Evolutionary conservation across 1,140 invertebrate species (phyloP).

Genomic region (Drosophila bocki): DNA sequence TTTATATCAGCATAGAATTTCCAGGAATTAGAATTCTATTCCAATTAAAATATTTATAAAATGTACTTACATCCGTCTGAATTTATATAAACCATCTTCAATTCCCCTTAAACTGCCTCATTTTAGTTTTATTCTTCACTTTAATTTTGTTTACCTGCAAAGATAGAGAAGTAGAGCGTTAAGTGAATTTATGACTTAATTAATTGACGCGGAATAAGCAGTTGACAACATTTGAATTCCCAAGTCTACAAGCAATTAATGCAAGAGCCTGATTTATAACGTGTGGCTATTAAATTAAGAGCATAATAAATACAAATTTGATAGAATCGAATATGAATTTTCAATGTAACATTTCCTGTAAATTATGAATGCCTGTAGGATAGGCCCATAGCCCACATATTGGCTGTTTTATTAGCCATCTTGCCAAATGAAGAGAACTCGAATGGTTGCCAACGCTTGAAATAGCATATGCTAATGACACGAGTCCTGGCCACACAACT

Average conservation of each 20-base stretch:
- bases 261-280: slow-evolving; percentile 2
- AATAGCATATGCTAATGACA: slow-evolving; percentile 44
- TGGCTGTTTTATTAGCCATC: slow-evolving; percentile 25
- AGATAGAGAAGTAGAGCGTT: not conserved
- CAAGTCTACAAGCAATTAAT: slow-evolving; percentile 23
- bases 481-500: slow-evolving; percentile 9
- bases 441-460: slow-evolving; percentile 7
- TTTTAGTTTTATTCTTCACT: not conserved
- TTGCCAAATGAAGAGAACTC: slow-evolving; percentile 23
- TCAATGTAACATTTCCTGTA: slow-evolving; percentile 25
- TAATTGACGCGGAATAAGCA: slow-evolving; percentile 38
- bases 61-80: not conserved
- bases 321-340: slow-evolving; percentile 21
- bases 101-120: not conserved
- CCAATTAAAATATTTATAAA: not conserved
- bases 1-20: not conserved
- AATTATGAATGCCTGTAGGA: slow-evolving; percentile 27
- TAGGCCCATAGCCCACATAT: slow-evolving; percentile 6
- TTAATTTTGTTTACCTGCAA: slow-evolving; percentile 35
- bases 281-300: slow-evolving; percentile 33
- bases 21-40: not conserved
- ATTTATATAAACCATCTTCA: not conserved
- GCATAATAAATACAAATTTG: slow-evolving; percentile 21
- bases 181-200: slow-evolving; percentile 5
- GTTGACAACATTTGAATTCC: slow-evolving; percentile 13